Base-by-base conservation (phyloP, 2,797 vertebrate genomes). In the Gymnothorax reevesii region DNA sequence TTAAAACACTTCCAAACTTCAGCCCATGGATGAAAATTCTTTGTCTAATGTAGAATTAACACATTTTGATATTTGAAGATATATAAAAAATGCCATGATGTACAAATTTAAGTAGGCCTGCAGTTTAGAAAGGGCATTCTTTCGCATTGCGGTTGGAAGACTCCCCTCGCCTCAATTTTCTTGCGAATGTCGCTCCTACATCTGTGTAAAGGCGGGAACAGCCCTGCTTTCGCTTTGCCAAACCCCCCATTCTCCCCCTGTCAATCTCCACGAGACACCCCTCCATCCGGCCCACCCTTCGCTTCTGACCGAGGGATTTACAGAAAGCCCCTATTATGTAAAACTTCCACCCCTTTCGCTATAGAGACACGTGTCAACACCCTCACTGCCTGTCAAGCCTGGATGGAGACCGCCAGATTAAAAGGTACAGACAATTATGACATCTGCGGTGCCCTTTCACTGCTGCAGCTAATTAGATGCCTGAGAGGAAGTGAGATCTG, bases 371-470 rank as follows among this genome's bases (percentile, higher is more conserved):
- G 17, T 7, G 52, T 55, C 52, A 8, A 54, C 77, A 55, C 75
- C 75, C 75, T 55, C 12, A 7, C 49, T 4, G 49, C 7, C 42
- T 42, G 49, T 10, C 75, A 1, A 54, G 75, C 49, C 33, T 17
- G 15, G 17, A 54, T 20, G 17, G 77, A 13, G 71, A 75, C 25
- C 10, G n/a, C 71, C 27, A 22, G 77, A 80, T 54, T 55, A 80
- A 80, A 55, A 52, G 77, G 52, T 9, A 6, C 49, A 52, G 49
- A 55, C 77, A n/a, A 80, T 80, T 80, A 80, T 80, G 77, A 54
- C 77, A 55, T 80, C 77, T 54, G 77, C n/a, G 20, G n/a, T 49
- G 33, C 13, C 73, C 42, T 52, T 80, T 80, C 55, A n/a, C 49
- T 80, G 49, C 77, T 22, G 20, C 52, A 2, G 20, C 77, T 80